Percentiles rank a stretch among this genome's conserved stretches.
These are phyloP conservation scores for Anableps anableps DNA, from an alignment of 2,797 vertebrate species.

Conservation along the genomic window DNA sequence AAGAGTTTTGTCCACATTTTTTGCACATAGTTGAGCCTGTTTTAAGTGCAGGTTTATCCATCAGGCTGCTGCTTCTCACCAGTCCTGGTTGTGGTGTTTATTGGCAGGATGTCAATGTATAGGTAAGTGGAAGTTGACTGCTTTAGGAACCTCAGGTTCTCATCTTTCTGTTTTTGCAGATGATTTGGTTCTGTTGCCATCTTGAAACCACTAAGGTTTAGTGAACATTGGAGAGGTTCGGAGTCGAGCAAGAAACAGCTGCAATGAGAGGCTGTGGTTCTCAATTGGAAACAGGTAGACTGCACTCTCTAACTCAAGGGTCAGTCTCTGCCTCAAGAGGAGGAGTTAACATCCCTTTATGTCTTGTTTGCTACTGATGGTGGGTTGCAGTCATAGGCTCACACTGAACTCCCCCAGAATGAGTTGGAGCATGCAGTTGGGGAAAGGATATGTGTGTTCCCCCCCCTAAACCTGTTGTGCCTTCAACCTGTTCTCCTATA, in stretches of 20 bases:
- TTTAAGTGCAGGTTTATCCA: neutral
- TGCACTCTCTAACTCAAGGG: neutral
- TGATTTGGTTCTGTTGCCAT: neutral
- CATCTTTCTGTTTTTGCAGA: neutral
- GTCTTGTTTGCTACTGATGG: neutral
- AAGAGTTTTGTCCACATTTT: neutral
- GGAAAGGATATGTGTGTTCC: neutral
- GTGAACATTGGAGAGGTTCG: neutral
- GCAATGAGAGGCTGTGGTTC: neutral
- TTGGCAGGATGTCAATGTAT: neutral
- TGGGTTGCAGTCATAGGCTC: neutral
- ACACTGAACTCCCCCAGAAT: neutral
- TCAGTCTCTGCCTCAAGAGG: neutral
- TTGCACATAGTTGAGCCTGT: neutral
- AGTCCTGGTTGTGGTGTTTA: neutral
- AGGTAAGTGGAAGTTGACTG: neutral
- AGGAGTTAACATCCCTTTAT: neutral
- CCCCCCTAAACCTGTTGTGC: neutral
- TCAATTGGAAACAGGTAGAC: neutral
- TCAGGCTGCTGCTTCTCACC: neutral
- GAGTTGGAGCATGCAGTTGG: neutral
- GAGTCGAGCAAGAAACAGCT: neutral
- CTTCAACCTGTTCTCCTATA: neutral
- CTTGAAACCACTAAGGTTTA: neutral
- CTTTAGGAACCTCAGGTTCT: neutral